Conservation (phyloP, 2,888 invertebrate species). For the Euplexia lucipara region DNA sequence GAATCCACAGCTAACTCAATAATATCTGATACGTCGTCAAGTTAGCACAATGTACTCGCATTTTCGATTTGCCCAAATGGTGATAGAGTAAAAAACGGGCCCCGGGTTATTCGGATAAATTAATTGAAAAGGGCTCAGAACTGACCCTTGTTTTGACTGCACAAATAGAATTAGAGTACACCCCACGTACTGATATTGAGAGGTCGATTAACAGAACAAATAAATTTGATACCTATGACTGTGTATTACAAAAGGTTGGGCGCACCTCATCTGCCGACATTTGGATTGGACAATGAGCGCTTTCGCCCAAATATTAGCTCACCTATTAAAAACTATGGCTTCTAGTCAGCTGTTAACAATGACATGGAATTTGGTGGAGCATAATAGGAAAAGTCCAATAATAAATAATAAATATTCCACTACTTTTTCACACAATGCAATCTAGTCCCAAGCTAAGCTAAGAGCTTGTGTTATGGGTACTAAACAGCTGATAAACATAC, state of each 20-base stretch:
- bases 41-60: slow-evolving; percentile 55
- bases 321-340: slow-evolving; percentile 16
- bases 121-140: slow-evolving; percentile 83
- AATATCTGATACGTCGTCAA: slow-evolving; percentile 54
- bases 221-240: slow-evolving; percentile 70
- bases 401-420: no score
- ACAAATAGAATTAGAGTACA: slow-evolving; percentile 87
- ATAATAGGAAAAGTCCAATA: not conserved
- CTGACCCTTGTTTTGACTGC: slow-evolving; percentile 85
- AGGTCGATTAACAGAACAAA: slow-evolving; percentile 82
- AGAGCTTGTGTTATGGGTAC: no score
- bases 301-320: slow-evolving; percentile 13
- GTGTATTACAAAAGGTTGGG: slow-evolving; percentile 37
- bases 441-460: no score
- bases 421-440: no score
- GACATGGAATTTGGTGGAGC: not conserved
- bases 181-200: slow-evolving; percentile 79
- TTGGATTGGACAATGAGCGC: slow-evolving; percentile 14
- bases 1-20: slow-evolving; percentile 27
- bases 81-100: slow-evolving; percentile 77
- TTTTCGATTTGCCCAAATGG: slow-evolving; percentile 74
- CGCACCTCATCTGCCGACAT: slow-evolving; percentile 32
- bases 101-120: slow-evolving; percentile 76
- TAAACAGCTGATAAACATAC: no score
- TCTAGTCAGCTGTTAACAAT: slow-evolving; percentile 1